A percentile compares a stretch with the other conserved stretches of the same genome.
These are phyloP conservation scores for Rhinogobio ventralis DNA, from an alignment of 2,797 vertebrate species.

Conservation along the genomic window DNA sequence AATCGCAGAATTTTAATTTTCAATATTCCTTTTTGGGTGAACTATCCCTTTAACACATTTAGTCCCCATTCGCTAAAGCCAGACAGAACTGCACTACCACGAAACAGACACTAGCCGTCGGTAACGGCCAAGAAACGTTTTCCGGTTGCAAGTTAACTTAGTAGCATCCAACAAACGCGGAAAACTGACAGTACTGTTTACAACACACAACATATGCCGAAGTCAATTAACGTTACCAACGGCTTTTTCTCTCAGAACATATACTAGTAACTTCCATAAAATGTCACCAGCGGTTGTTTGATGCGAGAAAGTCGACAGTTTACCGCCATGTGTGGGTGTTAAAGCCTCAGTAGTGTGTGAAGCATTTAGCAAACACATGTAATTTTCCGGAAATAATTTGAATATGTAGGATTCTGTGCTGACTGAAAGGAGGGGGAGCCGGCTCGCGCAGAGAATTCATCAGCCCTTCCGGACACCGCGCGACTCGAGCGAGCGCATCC, in stretches of 20 bases:
- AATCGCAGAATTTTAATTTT: too few relatives aligned
- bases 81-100: not conserved
- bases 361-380: not conserved
- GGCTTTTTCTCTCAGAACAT: not conserved
- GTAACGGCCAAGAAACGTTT: not conserved
- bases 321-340: not conserved
- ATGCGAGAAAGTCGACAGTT: not conserved
- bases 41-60: not conserved
- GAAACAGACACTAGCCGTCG: conserved; percentile 28
- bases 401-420: not conserved
- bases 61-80: not conserved
- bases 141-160: not conserved
- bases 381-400: conserved; percentile 2
- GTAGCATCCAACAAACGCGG: not conserved
- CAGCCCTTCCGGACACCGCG: conserved; percentile 64
- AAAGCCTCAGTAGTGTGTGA: not conserved
- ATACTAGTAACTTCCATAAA: too few relatives aligned
- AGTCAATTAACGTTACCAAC: too few relatives aligned
- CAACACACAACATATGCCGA: not conserved
- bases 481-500: conserved; percentile 48
- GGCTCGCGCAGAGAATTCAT: conserved; percentile 50
- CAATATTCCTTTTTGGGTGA: too few relatives aligned
- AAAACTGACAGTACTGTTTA: not conserved
- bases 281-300: not conserved
- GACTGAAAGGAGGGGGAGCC: conserved; percentile 12